phyloP scores from a whole-genome alignment of 2,797 vertebrate genomes.

The Microhierax caerulescens region DNA sequence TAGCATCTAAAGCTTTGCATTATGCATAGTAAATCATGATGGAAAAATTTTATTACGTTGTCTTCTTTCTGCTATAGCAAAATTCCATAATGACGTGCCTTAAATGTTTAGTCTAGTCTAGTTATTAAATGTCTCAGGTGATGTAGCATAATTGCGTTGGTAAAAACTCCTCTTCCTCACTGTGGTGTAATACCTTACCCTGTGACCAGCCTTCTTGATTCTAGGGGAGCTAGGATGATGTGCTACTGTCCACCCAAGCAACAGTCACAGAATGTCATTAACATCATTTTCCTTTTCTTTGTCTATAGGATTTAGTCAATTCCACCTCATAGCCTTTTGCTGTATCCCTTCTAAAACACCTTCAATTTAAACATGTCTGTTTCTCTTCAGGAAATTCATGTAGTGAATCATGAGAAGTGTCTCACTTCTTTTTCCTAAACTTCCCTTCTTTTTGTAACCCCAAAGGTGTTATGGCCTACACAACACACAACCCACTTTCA shows the following conservation, averaged over 20 bases:
- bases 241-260: background rate
- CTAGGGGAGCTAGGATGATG: background rate
- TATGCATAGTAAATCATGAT: background rate
- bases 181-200: background rate
- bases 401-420: background rate
- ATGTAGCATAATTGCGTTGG: background rate
- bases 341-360: background rate
- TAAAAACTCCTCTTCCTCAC: background rate
- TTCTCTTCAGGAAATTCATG: background rate
- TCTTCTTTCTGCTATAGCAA: background rate
- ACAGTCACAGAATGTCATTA: background rate
- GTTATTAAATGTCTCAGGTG: background rate
- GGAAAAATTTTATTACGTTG: background rate
- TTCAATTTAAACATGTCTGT: background rate
- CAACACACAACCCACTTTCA: background rate
- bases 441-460: background rate
- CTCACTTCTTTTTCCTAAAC: background rate
- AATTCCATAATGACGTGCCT: background rate
- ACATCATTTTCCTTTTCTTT: background rate
- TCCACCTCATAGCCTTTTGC: background rate
- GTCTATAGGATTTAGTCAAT: background rate
- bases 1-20: background rate
- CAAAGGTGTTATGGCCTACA: background rate
- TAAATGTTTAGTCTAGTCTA: background rate
- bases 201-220: rapidly evolving